Conservation (phyloP, 2,113 vertebrate species). For the Carassius carassius region DNA sequence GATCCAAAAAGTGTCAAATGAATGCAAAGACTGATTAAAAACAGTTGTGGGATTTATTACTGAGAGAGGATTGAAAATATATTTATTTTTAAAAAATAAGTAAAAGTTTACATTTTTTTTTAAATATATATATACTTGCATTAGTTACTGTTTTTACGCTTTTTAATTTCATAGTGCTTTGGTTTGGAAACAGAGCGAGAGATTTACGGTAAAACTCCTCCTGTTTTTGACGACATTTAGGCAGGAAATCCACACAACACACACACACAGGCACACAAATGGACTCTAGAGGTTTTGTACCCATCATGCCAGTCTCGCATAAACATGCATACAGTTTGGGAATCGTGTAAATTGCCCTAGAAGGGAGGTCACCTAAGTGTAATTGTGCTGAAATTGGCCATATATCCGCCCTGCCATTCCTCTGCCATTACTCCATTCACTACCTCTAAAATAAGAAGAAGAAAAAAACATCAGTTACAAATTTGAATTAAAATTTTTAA, state of each 20-base stretch:
- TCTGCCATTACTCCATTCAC: slow-evolving; percentile 49
- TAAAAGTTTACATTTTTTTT: background rate
- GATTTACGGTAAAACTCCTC: slow-evolving; percentile 56
- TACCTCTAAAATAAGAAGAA: slow-evolving; percentile 27
- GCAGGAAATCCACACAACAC: slow-evolving; percentile 24
- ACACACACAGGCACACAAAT: slow-evolving; percentile 28
- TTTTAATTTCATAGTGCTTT: slow-evolving; percentile 23
- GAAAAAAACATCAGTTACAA: background rate
- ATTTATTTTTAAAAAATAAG: background rate
- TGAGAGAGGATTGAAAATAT: background rate
- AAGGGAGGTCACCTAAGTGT: slow-evolving; percentile 58
- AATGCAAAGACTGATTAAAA: background rate
- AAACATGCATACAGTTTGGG: slow-evolving; percentile 52
- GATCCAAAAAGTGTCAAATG: background rate
- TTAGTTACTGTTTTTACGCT: background rate
- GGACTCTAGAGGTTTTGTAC: slow-evolving; percentile 34
- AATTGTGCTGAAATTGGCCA: slow-evolving; percentile 62
- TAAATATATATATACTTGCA: background rate
- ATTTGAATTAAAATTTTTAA: too few relatives aligned
- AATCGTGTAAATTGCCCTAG: slow-evolving; percentile 57
- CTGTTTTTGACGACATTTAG: slow-evolving; percentile 37
- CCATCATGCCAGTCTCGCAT: slow-evolving; percentile 48
- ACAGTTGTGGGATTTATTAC: background rate
- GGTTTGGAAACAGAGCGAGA: slow-evolving; percentile 38
- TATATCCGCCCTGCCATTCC: slow-evolving; percentile 58